Evolutionary conservation across 2,888 invertebrate species (phyloP).

Genomic region (Ophion obscuratus): DNA sequence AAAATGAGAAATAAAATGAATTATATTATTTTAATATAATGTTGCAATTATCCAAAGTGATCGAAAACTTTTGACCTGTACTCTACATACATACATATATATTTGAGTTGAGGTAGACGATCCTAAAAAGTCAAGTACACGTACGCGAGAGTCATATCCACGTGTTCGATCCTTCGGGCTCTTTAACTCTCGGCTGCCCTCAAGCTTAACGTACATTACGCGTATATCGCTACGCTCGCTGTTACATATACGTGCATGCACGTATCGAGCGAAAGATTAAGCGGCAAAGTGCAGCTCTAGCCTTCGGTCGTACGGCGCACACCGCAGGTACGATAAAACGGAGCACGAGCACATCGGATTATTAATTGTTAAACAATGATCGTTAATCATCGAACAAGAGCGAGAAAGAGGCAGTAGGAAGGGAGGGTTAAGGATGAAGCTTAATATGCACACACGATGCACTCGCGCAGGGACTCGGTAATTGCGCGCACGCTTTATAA

Average conservation of each 20-base stretch:
- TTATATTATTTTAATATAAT: no score
- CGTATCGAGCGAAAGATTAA: slow-evolving; percentile 55
- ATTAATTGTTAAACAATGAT: slow-evolving; percentile 72
- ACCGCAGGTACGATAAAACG: slow-evolving; percentile 54
- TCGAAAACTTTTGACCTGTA: no score
- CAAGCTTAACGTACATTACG: slow-evolving; percentile 52
- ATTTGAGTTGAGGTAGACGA: slow-evolving; percentile 24
- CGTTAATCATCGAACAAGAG: slow-evolving; percentile 68
- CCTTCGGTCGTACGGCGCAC: slow-evolving; percentile 30
- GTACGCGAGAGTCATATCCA: slow-evolving; percentile 44
- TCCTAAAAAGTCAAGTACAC: slow-evolving; percentile 59
- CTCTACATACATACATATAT: background rate
- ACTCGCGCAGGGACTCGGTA: slow-evolving; percentile 52
- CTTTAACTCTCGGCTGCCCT: slow-evolving; percentile 46
- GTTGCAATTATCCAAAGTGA: no score
- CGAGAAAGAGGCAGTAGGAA: slow-evolving; percentile 40
- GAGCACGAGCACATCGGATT: slow-evolving; percentile 59
- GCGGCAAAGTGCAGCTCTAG: slow-evolving; percentile 42
- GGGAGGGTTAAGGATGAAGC: background rate
- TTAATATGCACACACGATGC: background rate
- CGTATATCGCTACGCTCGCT: slow-evolving; percentile 9
- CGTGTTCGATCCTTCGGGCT: slow-evolving; percentile 39
- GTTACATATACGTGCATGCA: slow-evolving; percentile 10
- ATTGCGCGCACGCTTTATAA: slow-evolving; percentile 57
- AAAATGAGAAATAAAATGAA: no score